phyloP scores from a whole-genome alignment of 2,797 vertebrate species.

The Channa striata region DNA sequence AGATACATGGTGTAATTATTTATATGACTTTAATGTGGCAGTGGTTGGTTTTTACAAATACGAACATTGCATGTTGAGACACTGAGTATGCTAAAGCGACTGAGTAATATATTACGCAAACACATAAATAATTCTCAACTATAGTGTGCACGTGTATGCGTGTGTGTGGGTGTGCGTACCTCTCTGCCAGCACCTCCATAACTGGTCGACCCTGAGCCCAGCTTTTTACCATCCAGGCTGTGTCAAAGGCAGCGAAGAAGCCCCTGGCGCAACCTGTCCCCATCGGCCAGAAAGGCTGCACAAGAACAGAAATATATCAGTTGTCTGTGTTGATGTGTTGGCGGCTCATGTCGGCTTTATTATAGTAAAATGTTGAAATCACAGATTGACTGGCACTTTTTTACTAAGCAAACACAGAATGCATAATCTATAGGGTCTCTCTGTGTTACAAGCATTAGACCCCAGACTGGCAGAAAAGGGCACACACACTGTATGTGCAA shows the following conservation, averaged over 20 bases:
- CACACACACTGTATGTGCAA: too few relatives aligned
- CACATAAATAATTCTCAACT: background rate
- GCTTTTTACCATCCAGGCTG: conserved; percentile 95
- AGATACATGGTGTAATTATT: background rate
- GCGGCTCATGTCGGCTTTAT: too few relatives aligned
- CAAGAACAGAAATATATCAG: conserved; percentile 25
- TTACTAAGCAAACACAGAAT: background rate
- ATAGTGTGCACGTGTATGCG: background rate
- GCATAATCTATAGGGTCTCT: too few relatives aligned
- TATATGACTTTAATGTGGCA: background rate
- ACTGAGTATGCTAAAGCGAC: too few relatives aligned
- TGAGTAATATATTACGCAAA: background rate
- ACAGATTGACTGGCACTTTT: background rate
- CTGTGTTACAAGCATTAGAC: background rate
- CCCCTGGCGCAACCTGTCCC: conserved; percentile 97
- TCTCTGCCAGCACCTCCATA: conserved; percentile 93
- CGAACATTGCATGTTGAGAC: background rate
- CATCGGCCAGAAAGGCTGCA: conserved; percentile 99
- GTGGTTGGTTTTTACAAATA: background rate
- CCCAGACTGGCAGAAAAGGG: background rate
- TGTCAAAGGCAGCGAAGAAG: conserved; percentile 96
- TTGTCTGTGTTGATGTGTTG: background rate
- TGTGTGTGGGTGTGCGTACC: conserved; percentile 75
- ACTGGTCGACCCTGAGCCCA: conserved; percentile 91
- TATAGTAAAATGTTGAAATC: background rate